Base-by-base conservation (phyloP, 2,888 invertebrate genomes). In the Macrophya annulata region DNA sequence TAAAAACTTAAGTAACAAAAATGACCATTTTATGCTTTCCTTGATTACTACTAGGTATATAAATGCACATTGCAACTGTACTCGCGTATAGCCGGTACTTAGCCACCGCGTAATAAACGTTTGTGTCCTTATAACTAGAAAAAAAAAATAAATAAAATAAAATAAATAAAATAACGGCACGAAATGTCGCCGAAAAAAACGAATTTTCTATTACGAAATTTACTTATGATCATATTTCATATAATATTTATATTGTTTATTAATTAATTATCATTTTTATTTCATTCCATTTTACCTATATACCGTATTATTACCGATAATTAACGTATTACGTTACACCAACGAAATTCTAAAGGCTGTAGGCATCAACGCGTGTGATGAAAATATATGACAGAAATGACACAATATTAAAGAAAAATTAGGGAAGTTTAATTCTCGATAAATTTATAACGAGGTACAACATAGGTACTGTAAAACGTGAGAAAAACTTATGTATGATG, bases 231-330 rank as follows among this genome's bases (percentile, higher is more conserved):
- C 31, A 85, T 65, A 85, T 76, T 79, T 43, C 55, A n/a, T 12
- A 81, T 31, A 37, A 84, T 85, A 85, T 81, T 86, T 84, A 84
- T 76, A 55, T 85, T 40, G 77, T 62, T 45, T 40, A 48, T 72
- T 79, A 81, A 21, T 84, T 59, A 55, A 85, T 25, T 15, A 6
- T 68, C 12, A 68, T 31, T 68, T 15, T 68, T 25, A 68, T 31
- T 51, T 17, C 51, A 51, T 68, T 15, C 31, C 10, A 68, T 31
- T 51, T 17, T 17, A 51, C 17, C 17, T 17, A 48, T 51, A 0
- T 15, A 17, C 55, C 55, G 2, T 55, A 1, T 31, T 3, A 31
- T 31, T 31, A 31, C 31, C 68, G 37, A 31, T 68, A 31, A 68
- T 68, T 68, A 55, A 10, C 8, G 45, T n/a, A 9, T 72, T 72